Base-by-base conservation (phyloP, 2,113 vertebrate genomes). In the Madoqua kirkii region DNA sequence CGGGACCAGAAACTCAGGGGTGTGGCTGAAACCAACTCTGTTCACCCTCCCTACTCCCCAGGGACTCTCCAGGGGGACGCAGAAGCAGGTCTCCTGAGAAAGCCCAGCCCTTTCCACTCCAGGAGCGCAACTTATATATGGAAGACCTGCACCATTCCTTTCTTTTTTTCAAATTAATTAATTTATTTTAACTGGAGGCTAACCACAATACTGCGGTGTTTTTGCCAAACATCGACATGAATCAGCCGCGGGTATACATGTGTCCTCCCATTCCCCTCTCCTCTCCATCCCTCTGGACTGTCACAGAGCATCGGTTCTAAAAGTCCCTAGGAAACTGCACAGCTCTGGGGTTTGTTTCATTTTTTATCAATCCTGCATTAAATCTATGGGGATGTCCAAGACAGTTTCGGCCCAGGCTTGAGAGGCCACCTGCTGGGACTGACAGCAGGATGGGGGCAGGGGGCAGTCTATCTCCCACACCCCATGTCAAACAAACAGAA, bases 1-100 rank as follows among this genome's bases (percentile, higher is more conserved):
- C 10, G 13, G 33, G n/a, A 2, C 17, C 0, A 3, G 4, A 7
- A 11, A 3, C 55, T 16, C 1, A 0, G 40, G 40, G 5, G 4
- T 40, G 55, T 2, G 19, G 87, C 52, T 31, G 5, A 2, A 27
- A 64, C 23, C 15, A 36, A 10, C 19, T 11, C 11, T 36, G 27
- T 1, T 3, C 15, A 1, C 17, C 3, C 12, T 36, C 5, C n/a
- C 13, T 1, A 11, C 45, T 31, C 33, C 25, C 40, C 45, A 31
- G n/a, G 36, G 74, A 3, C 43, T 11, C 0, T 14, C 17, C 3
- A 3, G 71, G 1, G 17, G 43, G 31, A 48, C 2, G 1, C 15
- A 7, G 0, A n/a, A 64, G 67, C 57, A 8, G 36, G 64, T 23
- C 45, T 86, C 55, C 27, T 2, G 27, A 2, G 10, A 27, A 54